Evolutionary conservation across 2,888 invertebrate genomes (phyloP).

Genomic region (Pomacea canaliculata): DNA sequence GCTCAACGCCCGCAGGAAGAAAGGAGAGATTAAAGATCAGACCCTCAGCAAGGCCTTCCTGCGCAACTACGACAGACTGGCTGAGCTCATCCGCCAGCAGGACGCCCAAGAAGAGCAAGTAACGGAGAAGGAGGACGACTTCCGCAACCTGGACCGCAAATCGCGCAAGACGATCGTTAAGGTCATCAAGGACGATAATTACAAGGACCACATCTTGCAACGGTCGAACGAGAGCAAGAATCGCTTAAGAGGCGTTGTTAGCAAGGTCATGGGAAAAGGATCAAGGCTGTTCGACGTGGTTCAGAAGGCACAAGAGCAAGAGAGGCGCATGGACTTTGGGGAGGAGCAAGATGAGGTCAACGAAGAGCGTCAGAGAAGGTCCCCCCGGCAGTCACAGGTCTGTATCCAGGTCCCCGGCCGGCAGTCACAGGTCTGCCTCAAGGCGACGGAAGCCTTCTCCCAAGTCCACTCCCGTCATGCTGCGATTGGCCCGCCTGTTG

Average conservation of each 20-base stretch:
- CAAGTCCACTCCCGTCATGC: too few relatives aligned
- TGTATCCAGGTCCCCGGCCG: too few relatives aligned
- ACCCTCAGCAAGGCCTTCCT: conserved; percentile 47
- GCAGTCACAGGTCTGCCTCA: too few relatives aligned
- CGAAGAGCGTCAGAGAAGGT: too few relatives aligned
- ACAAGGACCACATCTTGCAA: conserved; percentile 27
- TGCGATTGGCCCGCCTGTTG: too few relatives aligned
- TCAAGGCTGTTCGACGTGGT: conserved; percentile 2
- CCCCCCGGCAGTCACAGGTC: too few relatives aligned
- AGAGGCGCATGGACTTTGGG: background rate
- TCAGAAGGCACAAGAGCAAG: conserved; percentile 2
- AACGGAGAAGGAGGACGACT: conserved; percentile 19
- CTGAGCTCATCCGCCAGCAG: conserved; percentile 34
- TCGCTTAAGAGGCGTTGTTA: conserved; percentile 6
- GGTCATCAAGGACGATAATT: conserved; percentile 27
- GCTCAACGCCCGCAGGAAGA: conserved; percentile 7
- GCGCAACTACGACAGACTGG: conserved; percentile 42
- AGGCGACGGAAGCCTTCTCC: too few relatives aligned
- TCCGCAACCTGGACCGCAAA: conserved; percentile 34
- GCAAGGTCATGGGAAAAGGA: background rate
- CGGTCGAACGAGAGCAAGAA: conserved; percentile 11
- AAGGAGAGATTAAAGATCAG: conserved; percentile 6
- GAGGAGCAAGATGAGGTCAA: too few relatives aligned
- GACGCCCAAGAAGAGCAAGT: conserved; percentile 29
- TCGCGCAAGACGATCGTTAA: conserved; percentile 39